phyloP scores from a whole-genome alignment of 2,113 vertebrate genomes.

The Monopterus albus region DNA sequence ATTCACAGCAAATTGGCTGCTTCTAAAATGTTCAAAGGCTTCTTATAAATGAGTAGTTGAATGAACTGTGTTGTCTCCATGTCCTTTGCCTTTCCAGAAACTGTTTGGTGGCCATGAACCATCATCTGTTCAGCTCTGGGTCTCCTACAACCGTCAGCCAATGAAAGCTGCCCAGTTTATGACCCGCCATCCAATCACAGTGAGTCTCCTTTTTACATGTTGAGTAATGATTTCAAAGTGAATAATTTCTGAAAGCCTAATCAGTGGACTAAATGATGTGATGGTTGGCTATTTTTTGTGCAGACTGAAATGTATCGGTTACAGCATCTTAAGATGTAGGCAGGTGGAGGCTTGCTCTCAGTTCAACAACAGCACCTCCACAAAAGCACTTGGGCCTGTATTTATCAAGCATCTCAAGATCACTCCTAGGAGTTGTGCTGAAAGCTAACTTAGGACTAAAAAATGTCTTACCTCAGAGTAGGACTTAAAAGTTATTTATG shows the following conservation, averaged over 20 bases:
- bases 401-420: too few relatives aligned
- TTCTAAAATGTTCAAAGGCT: neutral
- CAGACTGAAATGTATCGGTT: neutral
- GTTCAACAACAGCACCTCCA: too few relatives aligned
- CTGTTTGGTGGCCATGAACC: constrained; percentile 83
- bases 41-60: neutral
- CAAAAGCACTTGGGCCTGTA: too few relatives aligned
- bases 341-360: too few relatives aligned
- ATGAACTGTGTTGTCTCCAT: constrained; percentile 7
- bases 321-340: neutral
- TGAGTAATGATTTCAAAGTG: too few relatives aligned
- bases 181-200: constrained; percentile 94
- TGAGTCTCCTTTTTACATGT: constrained; percentile 74
- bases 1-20: neutral
- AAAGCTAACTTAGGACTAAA: too few relatives aligned
- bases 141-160: constrained; percentile 95
- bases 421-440: too few relatives aligned
- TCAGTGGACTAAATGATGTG: too few relatives aligned
- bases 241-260: neutral
- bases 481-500: too few relatives aligned
- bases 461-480: too few relatives aligned
- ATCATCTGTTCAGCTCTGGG: constrained; percentile 94
- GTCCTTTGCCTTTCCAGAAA: constrained; percentile 77
- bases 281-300: too few relatives aligned
- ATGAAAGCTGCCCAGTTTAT: constrained; percentile 94